Percentiles rank a stretch among this genome's conserved stretches.
These are phyloP conservation scores for Atta cephalotes DNA, from an alignment of 1,140 invertebrate genomes.

Conservation along the genomic window DNA sequence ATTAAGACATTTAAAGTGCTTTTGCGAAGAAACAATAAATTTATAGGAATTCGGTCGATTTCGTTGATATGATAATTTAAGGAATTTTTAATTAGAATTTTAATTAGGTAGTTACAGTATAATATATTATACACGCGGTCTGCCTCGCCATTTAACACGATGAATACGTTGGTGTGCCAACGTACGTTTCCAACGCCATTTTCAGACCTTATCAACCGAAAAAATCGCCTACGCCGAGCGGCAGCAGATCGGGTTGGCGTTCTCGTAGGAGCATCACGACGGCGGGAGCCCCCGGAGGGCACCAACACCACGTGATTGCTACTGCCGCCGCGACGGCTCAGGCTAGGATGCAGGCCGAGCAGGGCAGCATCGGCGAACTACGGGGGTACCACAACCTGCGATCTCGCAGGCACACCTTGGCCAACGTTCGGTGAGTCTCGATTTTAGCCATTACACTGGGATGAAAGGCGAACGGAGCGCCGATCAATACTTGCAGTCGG, in stretches of 20 bases:
- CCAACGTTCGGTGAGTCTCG: constrained; percentile 94
- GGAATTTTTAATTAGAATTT: background rate
- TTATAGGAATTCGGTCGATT: background rate
- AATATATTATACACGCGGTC: background rate
- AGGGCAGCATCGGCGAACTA: constrained; percentile 94
- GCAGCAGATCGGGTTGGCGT: constrained; percentile 84
- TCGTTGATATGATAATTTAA: background rate
- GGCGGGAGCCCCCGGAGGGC: constrained; percentile 82
- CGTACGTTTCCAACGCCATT: constrained; percentile 64
- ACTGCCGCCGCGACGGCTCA: constrained; percentile 82
- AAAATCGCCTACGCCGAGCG: constrained; percentile 84
- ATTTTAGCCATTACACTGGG: background rate
- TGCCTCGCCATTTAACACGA: background rate
- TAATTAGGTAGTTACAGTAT: no score
- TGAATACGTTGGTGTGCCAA: constrained; percentile 8
- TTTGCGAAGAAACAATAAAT: background rate
- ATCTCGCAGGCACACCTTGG: constrained; percentile 93
- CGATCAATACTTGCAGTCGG: constrained; percentile 3
- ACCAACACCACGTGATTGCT: constrained; percentile 84
- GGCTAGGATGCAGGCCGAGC: constrained; percentile 94
- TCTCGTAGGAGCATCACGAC: constrained; percentile 85
- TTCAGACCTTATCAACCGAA: constrained; percentile 85
- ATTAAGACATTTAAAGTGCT: background rate
- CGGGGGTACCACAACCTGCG: constrained; percentile 94
- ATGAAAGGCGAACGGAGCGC: background rate